A percentile compares a stretch with the other conserved stretches of the same genome.
Conservation (phyloP, 2,888 invertebrate genomes). For the Peribatodes rhomboidaria region DNA sequence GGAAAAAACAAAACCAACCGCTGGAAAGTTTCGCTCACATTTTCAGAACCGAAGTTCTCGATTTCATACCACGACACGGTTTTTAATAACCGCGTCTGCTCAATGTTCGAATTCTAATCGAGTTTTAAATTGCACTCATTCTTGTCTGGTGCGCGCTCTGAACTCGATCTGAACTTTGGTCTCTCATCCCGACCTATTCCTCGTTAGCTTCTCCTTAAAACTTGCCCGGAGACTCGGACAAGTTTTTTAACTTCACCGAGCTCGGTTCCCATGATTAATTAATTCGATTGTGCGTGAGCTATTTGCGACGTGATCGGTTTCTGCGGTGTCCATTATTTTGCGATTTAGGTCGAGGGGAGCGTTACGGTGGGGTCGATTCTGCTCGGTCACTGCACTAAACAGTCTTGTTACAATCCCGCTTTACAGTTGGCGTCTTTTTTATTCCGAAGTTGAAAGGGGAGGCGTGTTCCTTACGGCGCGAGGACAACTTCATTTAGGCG, state of each 20-base stretch:
- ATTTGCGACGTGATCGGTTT: constrained; percentile 74
- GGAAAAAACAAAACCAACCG: constrained; percentile 51
- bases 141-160: constrained; percentile 76
- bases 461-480: constrained; percentile 60
- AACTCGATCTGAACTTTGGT: constrained; percentile 76
- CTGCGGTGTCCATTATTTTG: constrained; percentile 77
- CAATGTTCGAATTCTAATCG: constrained; percentile 84
- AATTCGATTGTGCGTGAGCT: constrained; percentile 83
- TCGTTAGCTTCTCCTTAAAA: constrained; percentile 85
- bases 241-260: constrained; percentile 80
- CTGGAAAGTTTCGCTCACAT: constrained; percentile 56
- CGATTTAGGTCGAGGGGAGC: constrained; percentile 75
- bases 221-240: constrained; percentile 73
- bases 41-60: constrained; percentile 57
- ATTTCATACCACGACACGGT: constrained; percentile 63
- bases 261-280: constrained; percentile 83
- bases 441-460: constrained; percentile 64
- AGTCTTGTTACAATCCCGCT: constrained; percentile 71
- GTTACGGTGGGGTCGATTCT: constrained; percentile 69
- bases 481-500: constrained; percentile 68
- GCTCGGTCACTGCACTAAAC: constrained; percentile 79
- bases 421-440: constrained; percentile 67
- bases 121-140: constrained; percentile 86
- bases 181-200: constrained; percentile 75
- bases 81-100: constrained; percentile 79